These are phyloP conservation scores for Thunnus maccoyii DNA, from an alignment of 2,113 vertebrate species.

Conservation along the genomic window DNA sequence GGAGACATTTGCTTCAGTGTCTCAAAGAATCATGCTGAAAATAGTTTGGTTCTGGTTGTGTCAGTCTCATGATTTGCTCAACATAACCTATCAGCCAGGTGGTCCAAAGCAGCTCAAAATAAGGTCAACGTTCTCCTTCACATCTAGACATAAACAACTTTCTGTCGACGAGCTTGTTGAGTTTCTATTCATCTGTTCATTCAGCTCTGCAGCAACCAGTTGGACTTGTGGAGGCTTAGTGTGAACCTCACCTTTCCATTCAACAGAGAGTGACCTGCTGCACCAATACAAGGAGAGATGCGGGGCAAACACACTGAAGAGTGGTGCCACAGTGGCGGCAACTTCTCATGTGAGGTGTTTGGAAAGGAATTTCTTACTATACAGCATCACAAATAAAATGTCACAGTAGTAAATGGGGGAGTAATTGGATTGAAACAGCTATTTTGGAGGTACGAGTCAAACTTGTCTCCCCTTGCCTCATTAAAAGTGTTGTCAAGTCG, in stretches of 20 bases:
- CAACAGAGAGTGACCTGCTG: not conserved
- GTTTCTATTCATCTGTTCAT: conserved; percentile 7
- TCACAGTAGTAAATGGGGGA: conserved; percentile 30
- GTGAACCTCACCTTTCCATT: not conserved
- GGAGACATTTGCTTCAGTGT: not conserved
- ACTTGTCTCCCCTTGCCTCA: conserved; percentile 42
- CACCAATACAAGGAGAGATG: not conserved
- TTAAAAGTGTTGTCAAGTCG: conserved; percentile 66
- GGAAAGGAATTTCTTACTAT: not conserved
- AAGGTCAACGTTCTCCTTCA: not conserved
- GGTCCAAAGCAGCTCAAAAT: not conserved
- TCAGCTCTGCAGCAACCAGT: not conserved
- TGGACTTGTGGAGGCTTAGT: not conserved
- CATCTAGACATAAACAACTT: not conserved
- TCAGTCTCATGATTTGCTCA: not conserved
- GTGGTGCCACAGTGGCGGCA: not conserved
- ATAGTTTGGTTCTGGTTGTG: not conserved
- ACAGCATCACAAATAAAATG: conserved; percentile 34
- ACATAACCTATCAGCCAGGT: not conserved
- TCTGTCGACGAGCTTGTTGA: not conserved
- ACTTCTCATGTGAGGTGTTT: not conserved
- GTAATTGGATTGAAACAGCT: conserved; percentile 47
- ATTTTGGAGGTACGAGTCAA: conserved; percentile 39
- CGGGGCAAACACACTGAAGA: not conserved
- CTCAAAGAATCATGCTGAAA: no score